These are phyloP conservation scores for Gadus chalcogrammus DNA, from an alignment of 2,113 vertebrate genomes.

Conservation along the genomic window DNA sequence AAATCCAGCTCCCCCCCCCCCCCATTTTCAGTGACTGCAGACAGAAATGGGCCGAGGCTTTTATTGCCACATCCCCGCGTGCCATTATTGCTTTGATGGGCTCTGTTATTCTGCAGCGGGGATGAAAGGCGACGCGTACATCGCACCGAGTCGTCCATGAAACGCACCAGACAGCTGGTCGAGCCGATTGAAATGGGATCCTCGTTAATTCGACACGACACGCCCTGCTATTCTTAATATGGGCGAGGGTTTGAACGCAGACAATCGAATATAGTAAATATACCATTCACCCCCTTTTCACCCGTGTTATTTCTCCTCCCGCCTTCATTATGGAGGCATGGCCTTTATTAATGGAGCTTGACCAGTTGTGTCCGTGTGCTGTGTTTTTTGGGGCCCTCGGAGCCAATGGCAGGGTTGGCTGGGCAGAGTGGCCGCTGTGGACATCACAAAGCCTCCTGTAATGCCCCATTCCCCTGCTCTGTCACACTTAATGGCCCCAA, in stretches of 20 bases:
- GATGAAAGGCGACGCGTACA: neutral
- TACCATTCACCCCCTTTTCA: too few relatives aligned
- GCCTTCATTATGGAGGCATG: too few relatives aligned
- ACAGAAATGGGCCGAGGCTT: neutral
- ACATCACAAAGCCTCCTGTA: too few relatives aligned
- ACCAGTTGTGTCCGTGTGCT: too few relatives aligned
- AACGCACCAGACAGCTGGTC: slow-evolving; percentile 6
- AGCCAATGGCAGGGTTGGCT: too few relatives aligned
- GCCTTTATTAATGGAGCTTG: too few relatives aligned
- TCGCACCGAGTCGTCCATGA: slow-evolving; percentile 10
- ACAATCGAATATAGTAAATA: neutral
- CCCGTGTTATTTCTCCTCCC: too few relatives aligned
- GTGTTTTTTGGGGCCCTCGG: too few relatives aligned
- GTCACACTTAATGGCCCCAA: too few relatives aligned
- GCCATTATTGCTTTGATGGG: neutral
- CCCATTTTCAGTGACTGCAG: neutral
- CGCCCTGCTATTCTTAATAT: neutral
- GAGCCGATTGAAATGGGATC: neutral
- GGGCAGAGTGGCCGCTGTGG: too few relatives aligned
- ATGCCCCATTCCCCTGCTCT: too few relatives aligned
- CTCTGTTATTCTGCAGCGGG: slow-evolving; percentile 7
- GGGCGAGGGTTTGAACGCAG: neutral
- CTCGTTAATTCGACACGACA: slow-evolving; percentile 9
- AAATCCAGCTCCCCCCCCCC: neutral
- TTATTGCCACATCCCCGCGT: neutral